These are phyloP conservation scores for Hoplodrina blanda DNA, from an alignment of 2,888 invertebrate species.

Conservation along the genomic window DNA sequence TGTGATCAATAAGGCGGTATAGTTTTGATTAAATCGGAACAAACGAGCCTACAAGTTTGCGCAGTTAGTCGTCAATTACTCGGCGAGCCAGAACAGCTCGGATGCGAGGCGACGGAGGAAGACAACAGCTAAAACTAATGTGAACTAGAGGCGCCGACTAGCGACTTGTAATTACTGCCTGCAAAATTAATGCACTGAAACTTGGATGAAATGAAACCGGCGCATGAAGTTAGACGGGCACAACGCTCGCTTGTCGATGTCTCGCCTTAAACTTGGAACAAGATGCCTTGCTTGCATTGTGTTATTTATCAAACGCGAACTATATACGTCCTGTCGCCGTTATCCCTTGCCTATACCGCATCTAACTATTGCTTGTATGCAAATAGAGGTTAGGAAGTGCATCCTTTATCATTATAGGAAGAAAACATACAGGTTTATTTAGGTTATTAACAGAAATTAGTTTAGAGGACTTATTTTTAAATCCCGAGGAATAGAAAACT, in stretches of 20 bases:
- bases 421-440: conserved; percentile 15
- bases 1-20: conserved; percentile 50
- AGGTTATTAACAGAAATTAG: conserved; percentile 26
- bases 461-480: conserved; percentile 33
- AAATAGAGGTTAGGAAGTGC: conserved; percentile 24
- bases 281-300: conserved; percentile 66
- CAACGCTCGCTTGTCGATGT: conserved; percentile 70
- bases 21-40: conserved; percentile 83
- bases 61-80: conserved; percentile 83
- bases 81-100: conserved; percentile 76
- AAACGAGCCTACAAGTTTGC: conserved; percentile 83
- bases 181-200: conserved; percentile 90
- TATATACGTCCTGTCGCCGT: conserved; percentile 47
- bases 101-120: conserved; percentile 78
- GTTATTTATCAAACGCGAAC: conserved; percentile 62
- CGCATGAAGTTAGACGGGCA: conserved; percentile 80
- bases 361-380: conserved; percentile 45
- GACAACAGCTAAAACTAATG: conserved; percentile 87
- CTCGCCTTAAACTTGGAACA: conserved; percentile 75
- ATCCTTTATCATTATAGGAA: conserved; percentile 13
- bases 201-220: conserved; percentile 89
- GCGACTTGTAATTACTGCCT: conserved; percentile 89
- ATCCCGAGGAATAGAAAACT: conserved; percentile 1
- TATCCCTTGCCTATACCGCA: conserved; percentile 19
- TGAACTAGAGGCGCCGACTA: conserved; percentile 85